phyloP scores from a whole-genome alignment of 2,797 vertebrate genomes.

The Picus viridis region DNA sequence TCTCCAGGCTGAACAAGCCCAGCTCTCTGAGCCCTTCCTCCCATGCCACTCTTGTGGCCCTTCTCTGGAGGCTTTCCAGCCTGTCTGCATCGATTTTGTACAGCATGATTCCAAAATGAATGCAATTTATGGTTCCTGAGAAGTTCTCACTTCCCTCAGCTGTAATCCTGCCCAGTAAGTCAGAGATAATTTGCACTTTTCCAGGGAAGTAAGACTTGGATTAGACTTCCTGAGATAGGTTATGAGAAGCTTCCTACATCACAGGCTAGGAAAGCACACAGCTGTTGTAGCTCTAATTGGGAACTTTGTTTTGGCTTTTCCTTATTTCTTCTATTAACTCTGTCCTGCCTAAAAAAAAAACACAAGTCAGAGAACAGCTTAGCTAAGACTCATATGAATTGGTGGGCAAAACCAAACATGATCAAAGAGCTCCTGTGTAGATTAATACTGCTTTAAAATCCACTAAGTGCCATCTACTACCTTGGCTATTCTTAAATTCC shows the following conservation, averaged over 20 bases:
- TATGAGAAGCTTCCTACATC: not conserved
- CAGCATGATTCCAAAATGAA: too few species aligned
- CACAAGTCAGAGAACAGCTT: not conserved
- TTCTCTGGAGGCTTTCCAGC: too few species aligned
- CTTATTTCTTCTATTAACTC: not conserved
- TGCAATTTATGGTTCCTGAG: not conserved
- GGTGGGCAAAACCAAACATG: not conserved
- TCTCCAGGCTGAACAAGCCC: too few species aligned
- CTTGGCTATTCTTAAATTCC: not conserved
- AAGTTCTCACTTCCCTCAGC: not conserved
- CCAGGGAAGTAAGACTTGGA: not conserved
- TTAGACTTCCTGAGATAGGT: not conserved
- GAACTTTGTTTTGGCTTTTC: not conserved
- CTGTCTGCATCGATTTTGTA: too few species aligned
- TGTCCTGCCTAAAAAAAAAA: not conserved
- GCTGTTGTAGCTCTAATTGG: not conserved
- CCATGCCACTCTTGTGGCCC: too few species aligned
- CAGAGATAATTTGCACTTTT: not conserved
- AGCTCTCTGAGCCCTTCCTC: too few species aligned
- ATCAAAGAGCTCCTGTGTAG: not conserved
- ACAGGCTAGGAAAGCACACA: not conserved
- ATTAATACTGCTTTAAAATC: not conserved
- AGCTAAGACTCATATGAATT: not conserved
- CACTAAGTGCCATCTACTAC: not conserved
- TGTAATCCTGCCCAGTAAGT: not conserved